phyloP scores from a whole-genome alignment of 2,888 invertebrate genomes.

The Ophion ellenae region DNA sequence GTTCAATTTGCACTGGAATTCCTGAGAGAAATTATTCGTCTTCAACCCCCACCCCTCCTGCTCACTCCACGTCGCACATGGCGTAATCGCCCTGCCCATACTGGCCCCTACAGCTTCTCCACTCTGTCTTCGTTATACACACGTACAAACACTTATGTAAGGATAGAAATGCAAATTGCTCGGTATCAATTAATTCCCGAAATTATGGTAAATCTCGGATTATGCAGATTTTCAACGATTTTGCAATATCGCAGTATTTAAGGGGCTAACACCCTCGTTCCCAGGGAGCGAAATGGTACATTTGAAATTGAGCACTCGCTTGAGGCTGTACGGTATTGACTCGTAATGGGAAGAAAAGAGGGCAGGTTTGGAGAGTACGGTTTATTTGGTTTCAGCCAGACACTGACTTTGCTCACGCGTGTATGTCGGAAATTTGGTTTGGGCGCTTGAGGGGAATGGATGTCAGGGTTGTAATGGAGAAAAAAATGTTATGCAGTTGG shows the following conservation, averaged over 20 bases:
- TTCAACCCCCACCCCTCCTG: slow-evolving; percentile 55
- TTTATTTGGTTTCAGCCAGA: too few species aligned
- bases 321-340: neutral
- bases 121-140: slow-evolving; percentile 5
- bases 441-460: too few species aligned
- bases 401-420: too few species aligned
- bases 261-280: neutral
- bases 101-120: neutral
- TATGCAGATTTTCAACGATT: slow-evolving; percentile 40
- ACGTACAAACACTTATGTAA: neutral
- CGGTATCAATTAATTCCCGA: slow-evolving; percentile 50
- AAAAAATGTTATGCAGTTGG: too few species aligned
- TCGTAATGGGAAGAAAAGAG: neutral
- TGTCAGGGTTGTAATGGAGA: too few species aligned
- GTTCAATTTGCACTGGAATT: slow-evolving; percentile 63
- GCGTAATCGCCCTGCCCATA: slow-evolving; percentile 47
- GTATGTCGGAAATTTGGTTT: too few species aligned
- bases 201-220: slow-evolving; percentile 50
- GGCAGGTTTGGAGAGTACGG: neutral
- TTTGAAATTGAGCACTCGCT: neutral
- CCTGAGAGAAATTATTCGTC: slow-evolving; percentile 59
- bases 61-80: slow-evolving; percentile 31
- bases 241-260: slow-evolving; percentile 27
- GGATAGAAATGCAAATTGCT: slow-evolving; percentile 40
- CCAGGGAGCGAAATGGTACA: neutral